Evolutionary conservation across 2,113 vertebrate genomes (phyloP).

Genomic region (Mirza zaza): DNA sequence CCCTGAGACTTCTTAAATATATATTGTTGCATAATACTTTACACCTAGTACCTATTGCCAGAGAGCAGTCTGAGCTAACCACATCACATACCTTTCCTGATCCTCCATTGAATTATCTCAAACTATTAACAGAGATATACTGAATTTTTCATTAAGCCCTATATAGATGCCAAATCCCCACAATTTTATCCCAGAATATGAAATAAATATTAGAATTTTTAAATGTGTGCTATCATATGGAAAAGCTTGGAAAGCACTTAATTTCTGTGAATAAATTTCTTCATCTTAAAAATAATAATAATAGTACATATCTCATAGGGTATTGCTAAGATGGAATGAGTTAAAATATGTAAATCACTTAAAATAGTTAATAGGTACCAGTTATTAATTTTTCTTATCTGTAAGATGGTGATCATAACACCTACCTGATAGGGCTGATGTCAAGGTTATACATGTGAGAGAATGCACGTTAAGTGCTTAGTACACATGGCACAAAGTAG

Average conservation of each 20-base stretch:
- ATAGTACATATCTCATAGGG: background rate
- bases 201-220: conserved; percentile 27
- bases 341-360: conserved; percentile 26
- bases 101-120: background rate
- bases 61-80: background rate
- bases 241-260: conserved; percentile 6
- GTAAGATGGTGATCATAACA: background rate
- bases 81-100: background rate
- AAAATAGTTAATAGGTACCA: background rate
- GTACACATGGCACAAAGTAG: background rate
- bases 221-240: background rate
- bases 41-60: background rate
- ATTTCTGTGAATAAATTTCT: conserved; percentile 27
- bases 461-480: background rate
- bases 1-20: background rate
- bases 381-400: background rate
- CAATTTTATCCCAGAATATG: background rate
- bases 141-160: background rate
- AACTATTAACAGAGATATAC: background rate
- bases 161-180: background rate
- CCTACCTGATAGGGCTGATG: background rate
- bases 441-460: background rate
- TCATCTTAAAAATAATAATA: conserved; percentile 2
- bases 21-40: background rate
- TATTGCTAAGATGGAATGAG: background rate